phyloP scores from a whole-genome alignment of 1,140 invertebrate species.

The Pogonomyrmex barbatus region DNA sequence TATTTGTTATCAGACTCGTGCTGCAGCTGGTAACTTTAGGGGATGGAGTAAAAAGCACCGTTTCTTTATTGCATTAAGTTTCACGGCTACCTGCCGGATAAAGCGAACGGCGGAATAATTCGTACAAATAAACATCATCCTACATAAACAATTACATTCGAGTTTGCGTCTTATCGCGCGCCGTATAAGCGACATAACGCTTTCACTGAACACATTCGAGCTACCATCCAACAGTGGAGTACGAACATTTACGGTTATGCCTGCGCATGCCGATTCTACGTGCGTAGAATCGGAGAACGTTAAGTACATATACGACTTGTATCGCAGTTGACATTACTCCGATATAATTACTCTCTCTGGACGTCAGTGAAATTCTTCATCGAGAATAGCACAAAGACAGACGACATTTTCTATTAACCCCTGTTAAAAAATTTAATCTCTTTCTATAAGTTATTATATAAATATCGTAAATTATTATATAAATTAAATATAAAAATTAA shows the following conservation, averaged over 20 bases:
- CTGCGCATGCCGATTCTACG: background rate
- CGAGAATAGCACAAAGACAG: background rate
- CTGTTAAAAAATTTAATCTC: background rate
- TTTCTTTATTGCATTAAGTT: background rate
- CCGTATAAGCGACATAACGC: constrained; percentile 10
- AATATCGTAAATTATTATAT: background rate
- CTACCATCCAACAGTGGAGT: background rate
- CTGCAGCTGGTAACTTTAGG: background rate
- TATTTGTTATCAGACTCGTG: constrained; percentile 44
- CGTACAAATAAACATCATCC: constrained; percentile 26
- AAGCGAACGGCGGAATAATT: background rate
- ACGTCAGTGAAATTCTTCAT: background rate
- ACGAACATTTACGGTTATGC: constrained; percentile 30
- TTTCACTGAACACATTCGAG: constrained; percentile 33
- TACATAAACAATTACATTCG: constrained; percentile 16
- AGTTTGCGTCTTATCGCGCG: constrained; percentile 2
- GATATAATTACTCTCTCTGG: background rate
- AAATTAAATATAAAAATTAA: background rate
- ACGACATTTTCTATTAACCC: background rate
- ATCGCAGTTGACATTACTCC: background rate
- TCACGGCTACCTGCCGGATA: background rate
- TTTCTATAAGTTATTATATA: background rate
- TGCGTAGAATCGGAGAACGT: constrained; percentile 21
- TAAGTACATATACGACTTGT: constrained; percentile 30
- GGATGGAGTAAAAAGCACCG: background rate